These are phyloP conservation scores for Agrochola lota DNA, from an alignment of 2,888 invertebrate species.

Conservation along the genomic window DNA sequence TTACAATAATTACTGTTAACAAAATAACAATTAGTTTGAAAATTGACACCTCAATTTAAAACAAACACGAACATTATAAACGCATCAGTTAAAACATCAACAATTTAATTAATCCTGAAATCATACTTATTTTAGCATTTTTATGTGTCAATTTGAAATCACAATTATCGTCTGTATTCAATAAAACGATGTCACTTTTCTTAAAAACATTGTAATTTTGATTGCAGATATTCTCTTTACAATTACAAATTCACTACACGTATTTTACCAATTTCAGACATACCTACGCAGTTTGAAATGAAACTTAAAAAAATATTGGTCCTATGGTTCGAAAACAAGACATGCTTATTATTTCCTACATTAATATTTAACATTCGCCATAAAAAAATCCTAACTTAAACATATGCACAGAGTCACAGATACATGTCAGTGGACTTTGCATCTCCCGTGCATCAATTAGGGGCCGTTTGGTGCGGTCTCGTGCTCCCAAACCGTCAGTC, in stretches of 20 bases:
- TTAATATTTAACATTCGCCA: not conserved
- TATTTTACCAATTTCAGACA: too few relatives aligned
- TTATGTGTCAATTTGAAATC: not conserved
- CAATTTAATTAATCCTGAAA: not conserved
- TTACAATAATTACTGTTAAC: not conserved
- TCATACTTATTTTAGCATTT: too few relatives aligned
- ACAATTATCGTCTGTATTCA: not conserved
- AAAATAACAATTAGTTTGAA: conserved; percentile 16
- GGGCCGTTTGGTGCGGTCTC: conserved; percentile 64
- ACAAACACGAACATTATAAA: not conserved
- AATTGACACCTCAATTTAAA: conserved; percentile 8
- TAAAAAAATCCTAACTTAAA: not conserved
- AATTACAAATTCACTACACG: too few relatives aligned
- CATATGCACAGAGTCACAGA: not conserved
- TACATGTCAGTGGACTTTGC: conserved; percentile 37
- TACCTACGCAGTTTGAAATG: too few relatives aligned
- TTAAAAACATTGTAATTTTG: not conserved
- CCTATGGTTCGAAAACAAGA: not conserved
- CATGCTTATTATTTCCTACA: not conserved
- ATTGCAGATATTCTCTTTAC: not conserved
- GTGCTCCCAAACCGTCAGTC: conserved; percentile 55
- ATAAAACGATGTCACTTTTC: not conserved
- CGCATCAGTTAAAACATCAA: not conserved
- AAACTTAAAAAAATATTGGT: not conserved
- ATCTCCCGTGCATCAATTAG: conserved; percentile 63